Conservation (phyloP, 2,888 invertebrate species). For the Eubasilissa splendida region DNA sequence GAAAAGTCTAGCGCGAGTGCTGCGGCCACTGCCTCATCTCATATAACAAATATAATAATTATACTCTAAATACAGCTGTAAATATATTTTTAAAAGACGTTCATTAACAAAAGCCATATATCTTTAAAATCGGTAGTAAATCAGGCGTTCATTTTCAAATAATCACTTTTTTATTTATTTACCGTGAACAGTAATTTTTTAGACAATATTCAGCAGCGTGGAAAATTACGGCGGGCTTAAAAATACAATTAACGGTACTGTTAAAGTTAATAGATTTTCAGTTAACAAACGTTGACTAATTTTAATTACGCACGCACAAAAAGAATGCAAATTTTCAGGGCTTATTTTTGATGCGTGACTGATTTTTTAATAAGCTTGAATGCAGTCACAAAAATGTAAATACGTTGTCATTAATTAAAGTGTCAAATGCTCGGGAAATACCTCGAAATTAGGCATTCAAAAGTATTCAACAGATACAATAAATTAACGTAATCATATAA, state of each 20-base stretch:
- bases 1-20: too few species aligned
- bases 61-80: too few species aligned
- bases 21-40: too few species aligned
- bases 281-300: slow-evolving; percentile 23
- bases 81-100: too few species aligned
- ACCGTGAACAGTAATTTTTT: slow-evolving; percentile 23
- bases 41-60: too few species aligned
- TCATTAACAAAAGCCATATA: background rate
- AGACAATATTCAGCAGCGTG: background rate
- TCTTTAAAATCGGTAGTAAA: slow-evolving; percentile 10
- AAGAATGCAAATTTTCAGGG: slow-evolving; percentile 40
- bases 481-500: too few species aligned
- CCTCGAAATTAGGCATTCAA: too few species aligned
- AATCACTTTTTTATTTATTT: slow-evolving; percentile 14
- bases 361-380: slow-evolving; percentile 32
- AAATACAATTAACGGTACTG: slow-evolving; percentile 2
- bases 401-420: slow-evolving; percentile 15
- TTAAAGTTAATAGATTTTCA: background rate
- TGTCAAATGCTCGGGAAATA: too few species aligned
- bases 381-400: background rate
- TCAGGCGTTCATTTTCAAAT: slow-evolving; percentile 22
- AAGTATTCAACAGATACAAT: too few species aligned
- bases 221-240: slow-evolving; percentile 3
- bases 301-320: slow-evolving; percentile 37
- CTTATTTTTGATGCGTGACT: slow-evolving; percentile 18